These are phyloP conservation scores for Phrynocephalus forsythii DNA, from an alignment of 2,797 vertebrate species.

Conservation along the genomic window DNA sequence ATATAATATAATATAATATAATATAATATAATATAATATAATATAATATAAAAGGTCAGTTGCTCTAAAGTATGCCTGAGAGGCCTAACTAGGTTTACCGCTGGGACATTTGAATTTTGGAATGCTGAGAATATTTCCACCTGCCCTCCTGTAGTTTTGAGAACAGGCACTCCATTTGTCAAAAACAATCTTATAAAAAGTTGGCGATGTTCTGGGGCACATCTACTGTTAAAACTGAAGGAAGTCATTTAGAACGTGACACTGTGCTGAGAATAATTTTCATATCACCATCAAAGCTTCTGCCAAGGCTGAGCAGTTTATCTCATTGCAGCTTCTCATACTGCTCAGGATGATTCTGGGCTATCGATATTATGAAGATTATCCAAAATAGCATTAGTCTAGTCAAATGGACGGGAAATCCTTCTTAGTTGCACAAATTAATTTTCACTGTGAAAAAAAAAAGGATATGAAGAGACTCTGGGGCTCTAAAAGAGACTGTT, in stretches of 20 bases:
- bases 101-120: background rate
- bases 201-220: background rate
- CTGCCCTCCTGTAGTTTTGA: background rate
- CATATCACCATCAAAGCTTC: constrained; percentile 30
- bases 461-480: constrained; percentile 45
- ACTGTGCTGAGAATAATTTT: constrained; percentile 41
- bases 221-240: constrained; percentile 29
- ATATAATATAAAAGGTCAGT: background rate
- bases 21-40: no score
- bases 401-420: constrained; percentile 58
- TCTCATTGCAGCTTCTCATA: constrained; percentile 52
- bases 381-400: constrained; percentile 61
- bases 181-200: background rate
- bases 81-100: background rate
- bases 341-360: constrained; percentile 37
- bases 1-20: no score
- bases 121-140: background rate
- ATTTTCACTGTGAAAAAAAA: constrained; percentile 47
- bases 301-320: constrained; percentile 39
- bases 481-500: constrained; percentile 43
- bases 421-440: constrained; percentile 63
- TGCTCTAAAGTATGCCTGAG: background rate
- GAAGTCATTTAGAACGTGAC: constrained; percentile 55
- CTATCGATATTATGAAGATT: constrained; percentile 56
- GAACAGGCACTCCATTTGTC: background rate